These are phyloP conservation scores for Margarornis squamiger DNA, from an alignment of 2,797 vertebrate species.

Conservation along the genomic window DNA sequence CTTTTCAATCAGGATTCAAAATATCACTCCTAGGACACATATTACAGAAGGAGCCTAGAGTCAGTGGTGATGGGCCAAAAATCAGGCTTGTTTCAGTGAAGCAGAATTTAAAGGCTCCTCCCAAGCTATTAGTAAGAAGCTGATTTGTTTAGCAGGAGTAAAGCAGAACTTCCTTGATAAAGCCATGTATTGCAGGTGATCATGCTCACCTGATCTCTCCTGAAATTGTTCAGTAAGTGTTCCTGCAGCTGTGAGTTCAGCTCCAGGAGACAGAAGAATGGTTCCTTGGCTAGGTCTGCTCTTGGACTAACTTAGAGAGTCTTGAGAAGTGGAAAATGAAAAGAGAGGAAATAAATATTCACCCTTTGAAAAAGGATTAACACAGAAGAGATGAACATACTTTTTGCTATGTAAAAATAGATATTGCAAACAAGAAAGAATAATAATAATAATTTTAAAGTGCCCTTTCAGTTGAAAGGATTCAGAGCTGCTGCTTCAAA, in stretches of 20 bases:
- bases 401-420: background rate
- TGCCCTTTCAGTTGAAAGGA: background rate
- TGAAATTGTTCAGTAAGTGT: background rate
- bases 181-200: background rate
- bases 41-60: background rate
- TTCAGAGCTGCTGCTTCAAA: slow-evolving; percentile 14
- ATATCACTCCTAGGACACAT: background rate
- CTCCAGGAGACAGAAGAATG: fast-evolving
- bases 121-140: background rate
- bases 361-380: background rate
- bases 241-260: background rate
- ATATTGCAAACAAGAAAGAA: background rate
- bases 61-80: background rate
- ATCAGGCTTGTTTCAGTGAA: background rate
- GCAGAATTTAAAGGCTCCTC: background rate
- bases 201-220: background rate
- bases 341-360: background rate
- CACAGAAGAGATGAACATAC: background rate
- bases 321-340: background rate
- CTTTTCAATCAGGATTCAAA: background rate
- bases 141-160: background rate
- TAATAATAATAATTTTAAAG: background rate
- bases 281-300: background rate
- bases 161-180: background rate
- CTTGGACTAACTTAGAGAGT: background rate